Evolutionary conservation across 2,797 vertebrate genomes (phyloP).

Genomic region (Hozukius guyotensis): DNA sequence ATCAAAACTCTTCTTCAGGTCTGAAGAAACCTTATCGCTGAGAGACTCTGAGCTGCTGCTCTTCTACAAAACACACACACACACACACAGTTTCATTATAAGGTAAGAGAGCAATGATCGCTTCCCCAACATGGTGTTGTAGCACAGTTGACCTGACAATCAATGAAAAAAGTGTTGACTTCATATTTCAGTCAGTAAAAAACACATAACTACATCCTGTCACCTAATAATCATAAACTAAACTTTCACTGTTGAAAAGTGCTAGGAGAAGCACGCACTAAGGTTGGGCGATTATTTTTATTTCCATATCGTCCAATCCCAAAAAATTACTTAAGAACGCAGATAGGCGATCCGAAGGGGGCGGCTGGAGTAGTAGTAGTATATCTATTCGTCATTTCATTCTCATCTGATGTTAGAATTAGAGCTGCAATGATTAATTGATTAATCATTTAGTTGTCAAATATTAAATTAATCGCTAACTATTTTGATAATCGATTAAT

Average conservation of each 20-base stretch:
- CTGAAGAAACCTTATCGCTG: slow-evolving; percentile 93
- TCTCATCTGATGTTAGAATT: too few species aligned
- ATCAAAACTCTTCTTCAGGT: slow-evolving; percentile 98
- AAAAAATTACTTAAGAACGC: too few species aligned
- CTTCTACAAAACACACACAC: slow-evolving; percentile 80
- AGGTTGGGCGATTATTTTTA: too few species aligned
- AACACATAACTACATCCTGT: not conserved
- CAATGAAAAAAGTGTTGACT: not conserved
- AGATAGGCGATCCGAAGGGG: too few species aligned
- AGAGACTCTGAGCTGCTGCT: slow-evolving; percentile 98
- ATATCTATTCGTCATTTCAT: too few species aligned
- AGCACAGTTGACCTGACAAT: not conserved
- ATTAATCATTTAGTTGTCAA: too few species aligned
- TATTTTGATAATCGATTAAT: too few species aligned
- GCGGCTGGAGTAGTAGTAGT: too few species aligned
- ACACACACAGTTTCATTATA: not conserved
- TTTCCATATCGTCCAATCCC: too few species aligned
- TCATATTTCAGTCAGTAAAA: not conserved
- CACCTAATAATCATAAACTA: not conserved
- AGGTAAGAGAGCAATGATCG: not conserved
- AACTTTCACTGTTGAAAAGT: too few species aligned
- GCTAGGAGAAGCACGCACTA: not conserved
- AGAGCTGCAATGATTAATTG: too few species aligned
- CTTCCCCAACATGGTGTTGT: not conserved
- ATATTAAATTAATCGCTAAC: too few species aligned